A percentile compares a stretch with the other conserved stretches of the same genome.
phyloP scores from a whole-genome alignment of 2,888 invertebrate species.

The Netelia inedita region DNA sequence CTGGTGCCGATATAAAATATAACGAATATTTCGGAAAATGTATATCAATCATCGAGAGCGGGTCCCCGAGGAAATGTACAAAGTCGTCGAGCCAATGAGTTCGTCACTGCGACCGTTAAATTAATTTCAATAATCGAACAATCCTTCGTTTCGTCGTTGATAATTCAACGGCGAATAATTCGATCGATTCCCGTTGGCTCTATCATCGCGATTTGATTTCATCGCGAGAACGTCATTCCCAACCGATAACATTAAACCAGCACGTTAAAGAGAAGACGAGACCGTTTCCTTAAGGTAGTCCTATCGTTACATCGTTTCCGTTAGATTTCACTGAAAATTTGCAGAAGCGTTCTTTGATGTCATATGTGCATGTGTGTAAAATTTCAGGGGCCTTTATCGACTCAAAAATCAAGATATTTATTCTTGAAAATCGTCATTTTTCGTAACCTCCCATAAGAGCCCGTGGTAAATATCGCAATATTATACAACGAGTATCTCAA shows the following conservation, averaged over 20 bases:
- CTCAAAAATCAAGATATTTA: no score
- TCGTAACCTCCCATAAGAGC: no score
- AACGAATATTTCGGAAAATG: not conserved
- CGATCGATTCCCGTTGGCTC: slow-evolving; percentile 8
- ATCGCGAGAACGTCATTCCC: not conserved
- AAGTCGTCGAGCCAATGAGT: not conserved
- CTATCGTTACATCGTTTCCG: no score
- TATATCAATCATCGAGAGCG: not conserved
- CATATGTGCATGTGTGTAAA: no score
- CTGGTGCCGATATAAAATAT: not conserved
- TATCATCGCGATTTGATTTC: not conserved
- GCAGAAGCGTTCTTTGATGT: no score
- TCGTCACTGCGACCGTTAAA: not conserved
- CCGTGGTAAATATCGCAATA: no score
- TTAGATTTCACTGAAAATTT: no score
- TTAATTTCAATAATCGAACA: slow-evolving; percentile 36
- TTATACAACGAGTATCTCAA: no score
- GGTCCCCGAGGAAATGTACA: not conserved
- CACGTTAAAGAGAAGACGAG: not conserved
- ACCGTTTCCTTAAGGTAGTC: not conserved
- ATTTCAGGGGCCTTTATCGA: no score
- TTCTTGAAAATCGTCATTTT: no score
- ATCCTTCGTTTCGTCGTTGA: not conserved
- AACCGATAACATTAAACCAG: not conserved
- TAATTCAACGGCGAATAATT: slow-evolving; percentile 11